Evolutionary conservation across 2,888 invertebrate genomes (phyloP), one percentile per base, ranked within the genome.

Genomic region (Seira ritae): DNA sequence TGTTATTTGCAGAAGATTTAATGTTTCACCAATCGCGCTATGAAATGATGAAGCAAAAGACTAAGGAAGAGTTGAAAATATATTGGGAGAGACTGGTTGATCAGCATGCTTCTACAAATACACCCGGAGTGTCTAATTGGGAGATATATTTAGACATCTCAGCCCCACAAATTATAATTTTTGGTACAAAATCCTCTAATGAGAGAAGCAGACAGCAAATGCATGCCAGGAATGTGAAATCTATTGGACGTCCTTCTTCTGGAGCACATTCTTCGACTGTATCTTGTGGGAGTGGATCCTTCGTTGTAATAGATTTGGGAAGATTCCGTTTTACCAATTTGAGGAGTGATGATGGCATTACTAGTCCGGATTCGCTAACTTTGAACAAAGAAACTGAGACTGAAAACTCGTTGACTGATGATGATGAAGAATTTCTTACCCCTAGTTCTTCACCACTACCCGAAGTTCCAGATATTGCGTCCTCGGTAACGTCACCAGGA

Each of bases 261-360:
- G 15, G 22, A 0, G 3, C 68, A 0, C 3, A 10, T 31, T n/a
- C 24, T n/a, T 8, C 62, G 2, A 19, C n/a, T 4, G 62, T 55
- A 46, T 68, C 80, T 10, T n/a, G 31, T 0, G 42, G 46, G 1
- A 75, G 76, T 31, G 84, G 85, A 20, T 84, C 86, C 6, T 94
- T 96, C 89, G 94, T 97, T 72, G 95, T 98, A 68, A 93, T 97
- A 75, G 98, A 98, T 92, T 96, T 98, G 90, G 98, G 98, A 15
- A 94, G 96, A 86, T 93, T 98, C 87, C 94, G 95, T 88, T 92
- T 95, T 73, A 89, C 88, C 3, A 91, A 90, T 88, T 77, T 79
- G 0, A 80, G 77, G 50, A 71, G 62, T 65, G 80, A 78, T 0
- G 69, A 80, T 78, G 67, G 80, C 71, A 68, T 78, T 37, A 19